Conservation (phyloP, 2,888 invertebrate species). For the Torymus tubicola region DNA sequence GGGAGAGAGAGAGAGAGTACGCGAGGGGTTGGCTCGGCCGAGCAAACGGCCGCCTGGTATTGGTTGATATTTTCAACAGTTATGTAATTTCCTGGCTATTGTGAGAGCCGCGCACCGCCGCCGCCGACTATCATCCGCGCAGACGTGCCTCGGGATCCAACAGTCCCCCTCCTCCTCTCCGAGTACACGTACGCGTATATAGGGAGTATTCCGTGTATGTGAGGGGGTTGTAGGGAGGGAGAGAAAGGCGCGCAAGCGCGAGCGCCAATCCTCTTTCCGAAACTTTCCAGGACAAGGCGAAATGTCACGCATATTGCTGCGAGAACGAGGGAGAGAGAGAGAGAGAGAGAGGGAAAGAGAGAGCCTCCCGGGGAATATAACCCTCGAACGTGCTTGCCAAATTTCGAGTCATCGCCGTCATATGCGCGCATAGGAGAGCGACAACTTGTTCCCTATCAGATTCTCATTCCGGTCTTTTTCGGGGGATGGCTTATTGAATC, state of each 20-base stretch:
- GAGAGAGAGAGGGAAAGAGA: too few species aligned
- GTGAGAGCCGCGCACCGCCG: slow-evolving; percentile 65
- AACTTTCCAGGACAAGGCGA: slow-evolving; percentile 63
- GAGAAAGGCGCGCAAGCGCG: slow-evolving; percentile 33
- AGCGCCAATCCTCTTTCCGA: slow-evolving; percentile 58
- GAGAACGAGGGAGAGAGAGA: background rate
- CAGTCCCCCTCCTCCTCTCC: background rate
- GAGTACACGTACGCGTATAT: background rate
- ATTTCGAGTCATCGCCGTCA: slow-evolving; percentile 1
- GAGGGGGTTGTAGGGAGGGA: too few species aligned
- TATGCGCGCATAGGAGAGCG: background rate
- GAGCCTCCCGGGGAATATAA: too few species aligned
- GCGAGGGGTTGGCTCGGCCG: slow-evolving; percentile 55
- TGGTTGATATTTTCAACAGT: slow-evolving; percentile 77
- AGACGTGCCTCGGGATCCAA: slow-evolving; percentile 69
- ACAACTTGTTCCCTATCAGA: slow-evolving; percentile 34
- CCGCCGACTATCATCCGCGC: slow-evolving; percentile 68
- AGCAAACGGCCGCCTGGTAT: slow-evolving; percentile 66
- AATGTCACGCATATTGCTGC: slow-evolving; percentile 64
- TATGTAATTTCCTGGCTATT: slow-evolving; percentile 77
- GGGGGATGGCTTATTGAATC: too few species aligned
- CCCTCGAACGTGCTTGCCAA: slow-evolving; percentile 21
- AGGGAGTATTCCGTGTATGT: too few species aligned
- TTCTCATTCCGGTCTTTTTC: slow-evolving; percentile 6
- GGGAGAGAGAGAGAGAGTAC: background rate